Conservation (phyloP, 2,113 vertebrate genomes). For the Corapipo altera region DNA sequence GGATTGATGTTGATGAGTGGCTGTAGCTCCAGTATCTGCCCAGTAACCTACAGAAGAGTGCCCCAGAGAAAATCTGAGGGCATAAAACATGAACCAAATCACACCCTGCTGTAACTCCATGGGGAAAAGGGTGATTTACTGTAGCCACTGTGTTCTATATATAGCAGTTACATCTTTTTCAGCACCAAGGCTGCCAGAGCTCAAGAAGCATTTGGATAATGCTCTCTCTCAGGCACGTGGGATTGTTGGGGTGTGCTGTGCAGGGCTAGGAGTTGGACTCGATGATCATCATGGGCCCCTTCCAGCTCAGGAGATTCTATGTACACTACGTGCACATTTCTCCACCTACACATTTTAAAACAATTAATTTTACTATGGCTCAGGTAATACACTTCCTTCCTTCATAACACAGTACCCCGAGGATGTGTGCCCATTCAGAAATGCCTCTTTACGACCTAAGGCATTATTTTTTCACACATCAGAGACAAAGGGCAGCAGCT, state of each 20-base stretch:
- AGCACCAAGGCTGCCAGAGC: neutral
- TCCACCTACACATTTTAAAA: neutral
- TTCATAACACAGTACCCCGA: rapidly evolving
- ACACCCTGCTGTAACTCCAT: neutral
- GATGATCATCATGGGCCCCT: neutral
- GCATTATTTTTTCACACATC: neutral
- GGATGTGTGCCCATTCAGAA: neutral
- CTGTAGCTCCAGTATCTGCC: neutral
- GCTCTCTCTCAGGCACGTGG: neutral
- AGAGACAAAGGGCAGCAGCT: neutral
- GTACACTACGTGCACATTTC: rapidly evolving
- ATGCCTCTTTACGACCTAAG: neutral
- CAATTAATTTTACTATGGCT: neutral
- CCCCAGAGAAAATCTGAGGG: neutral
- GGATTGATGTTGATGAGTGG: neutral
- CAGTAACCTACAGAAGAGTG: neutral
- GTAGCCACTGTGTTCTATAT: rapidly evolving
- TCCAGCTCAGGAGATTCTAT: neutral
- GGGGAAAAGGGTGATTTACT: neutral
- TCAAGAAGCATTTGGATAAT: neutral
- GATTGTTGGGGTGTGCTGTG: neutral
- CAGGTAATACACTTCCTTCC: neutral
- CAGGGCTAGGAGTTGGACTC: neutral
- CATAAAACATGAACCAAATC: too few relatives aligned
- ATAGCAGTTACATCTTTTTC: rapidly evolving